Conservation (phyloP, 2,888 invertebrate genomes). For the Deilephila elpenor region DNA sequence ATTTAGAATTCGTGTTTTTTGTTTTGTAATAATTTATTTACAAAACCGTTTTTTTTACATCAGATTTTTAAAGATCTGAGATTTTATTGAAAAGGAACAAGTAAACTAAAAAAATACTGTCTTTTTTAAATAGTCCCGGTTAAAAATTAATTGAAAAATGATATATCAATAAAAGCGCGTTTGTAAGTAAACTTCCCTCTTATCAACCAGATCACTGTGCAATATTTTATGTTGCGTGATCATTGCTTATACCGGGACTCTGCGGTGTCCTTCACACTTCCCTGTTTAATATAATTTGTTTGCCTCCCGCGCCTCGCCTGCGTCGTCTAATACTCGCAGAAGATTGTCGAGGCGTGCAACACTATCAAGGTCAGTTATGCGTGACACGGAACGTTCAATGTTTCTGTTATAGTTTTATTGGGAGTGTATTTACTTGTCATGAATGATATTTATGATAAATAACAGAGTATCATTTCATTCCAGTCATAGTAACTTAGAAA, state of each 20-base stretch:
- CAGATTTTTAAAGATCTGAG: too few species aligned
- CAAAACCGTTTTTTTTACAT: too few species aligned
- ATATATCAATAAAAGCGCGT: not conserved
- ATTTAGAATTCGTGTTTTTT: too few species aligned
- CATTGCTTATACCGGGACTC: conserved; percentile 43
- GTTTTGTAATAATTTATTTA: too few species aligned
- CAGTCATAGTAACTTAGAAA: too few species aligned
- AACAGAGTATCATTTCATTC: too few species aligned
- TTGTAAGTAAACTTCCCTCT: conserved; percentile 14
- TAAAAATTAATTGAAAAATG: not conserved
- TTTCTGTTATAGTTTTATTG: conserved; percentile 51
- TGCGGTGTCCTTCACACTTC: conserved; percentile 37
- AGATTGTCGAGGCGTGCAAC: conserved; percentile 97
- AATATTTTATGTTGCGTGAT: conserved; percentile 44
- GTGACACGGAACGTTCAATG: conserved; percentile 51
- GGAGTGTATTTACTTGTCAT: too few species aligned
- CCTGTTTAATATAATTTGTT: conserved; percentile 74
- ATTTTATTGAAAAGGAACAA: too few species aligned
- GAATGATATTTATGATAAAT: too few species aligned
- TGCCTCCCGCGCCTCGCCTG: conserved; percentile 68
- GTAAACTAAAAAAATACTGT: not conserved
- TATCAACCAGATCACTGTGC: not conserved
- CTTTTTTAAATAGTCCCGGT: not conserved
- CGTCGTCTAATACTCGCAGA: conserved; percentile 80
- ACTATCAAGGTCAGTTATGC: conserved; percentile 91